A percentile compares a stretch with the other conserved stretches of the same genome.
phyloP scores from a whole-genome alignment of 2,888 invertebrate species.

The Loripinus fragilis region DNA sequence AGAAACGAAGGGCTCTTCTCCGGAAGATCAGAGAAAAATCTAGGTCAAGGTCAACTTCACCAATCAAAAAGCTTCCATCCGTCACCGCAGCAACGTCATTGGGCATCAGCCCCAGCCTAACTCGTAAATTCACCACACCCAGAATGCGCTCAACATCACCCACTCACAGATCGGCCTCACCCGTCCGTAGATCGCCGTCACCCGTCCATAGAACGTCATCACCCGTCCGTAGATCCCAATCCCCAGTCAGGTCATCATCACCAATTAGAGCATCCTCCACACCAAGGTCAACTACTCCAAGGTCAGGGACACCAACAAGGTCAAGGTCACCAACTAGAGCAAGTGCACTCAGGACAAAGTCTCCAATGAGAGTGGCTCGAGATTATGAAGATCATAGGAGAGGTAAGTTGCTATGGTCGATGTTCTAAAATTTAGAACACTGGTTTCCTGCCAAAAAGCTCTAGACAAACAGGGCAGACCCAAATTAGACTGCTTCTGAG shows the following conservation, averaged over 20 bases:
- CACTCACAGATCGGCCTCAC: neutral
- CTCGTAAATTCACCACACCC: neutral
- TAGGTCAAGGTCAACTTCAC: conserved; percentile 63
- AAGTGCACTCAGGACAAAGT: conserved; percentile 49
- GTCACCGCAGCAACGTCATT: conserved; percentile 43
- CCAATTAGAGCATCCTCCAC: conserved; percentile 25
- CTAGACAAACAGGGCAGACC: too few relatives aligned
- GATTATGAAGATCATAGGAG: conserved; percentile 53
- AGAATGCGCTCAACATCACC: conserved; percentile 7
- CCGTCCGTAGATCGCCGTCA: conserved; percentile 4
- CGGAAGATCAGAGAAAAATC: conserved; percentile 57
- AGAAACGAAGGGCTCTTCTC: conserved; percentile 64
- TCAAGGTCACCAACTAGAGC: conserved; percentile 58
- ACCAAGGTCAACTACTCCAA: conserved; percentile 36
- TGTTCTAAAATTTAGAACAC: too few relatives aligned
- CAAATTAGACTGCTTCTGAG: too few relatives aligned
- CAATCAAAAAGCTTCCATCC: conserved; percentile 44
- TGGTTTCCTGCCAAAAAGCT: too few relatives aligned
- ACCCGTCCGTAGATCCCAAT: conserved; percentile 24
- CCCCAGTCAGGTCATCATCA: conserved; percentile 28
- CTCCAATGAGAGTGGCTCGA: conserved; percentile 57
- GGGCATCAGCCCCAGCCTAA: neutral
- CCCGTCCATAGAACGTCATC: neutral
- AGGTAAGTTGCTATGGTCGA: too few relatives aligned
- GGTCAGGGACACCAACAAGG: conserved; percentile 49